Conservation (phyloP, 2,888 invertebrate genomes). For the Prosopocoilus inquinatus region DNA sequence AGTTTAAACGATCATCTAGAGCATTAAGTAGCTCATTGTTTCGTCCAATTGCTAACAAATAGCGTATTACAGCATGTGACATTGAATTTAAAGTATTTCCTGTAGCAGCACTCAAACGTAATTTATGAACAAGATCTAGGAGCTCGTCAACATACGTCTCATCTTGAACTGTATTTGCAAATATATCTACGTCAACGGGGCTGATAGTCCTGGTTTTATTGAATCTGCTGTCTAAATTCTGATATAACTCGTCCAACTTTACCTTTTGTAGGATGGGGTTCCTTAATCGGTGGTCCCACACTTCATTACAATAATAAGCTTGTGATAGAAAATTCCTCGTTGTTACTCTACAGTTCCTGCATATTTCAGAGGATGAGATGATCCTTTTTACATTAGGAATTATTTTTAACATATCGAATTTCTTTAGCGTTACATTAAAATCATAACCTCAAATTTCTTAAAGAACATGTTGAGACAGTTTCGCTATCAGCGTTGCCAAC, state of each 20-base stretch:
- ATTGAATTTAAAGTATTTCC: conserved; percentile 74
- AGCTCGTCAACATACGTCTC: conserved; percentile 66
- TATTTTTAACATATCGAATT: too few relatives aligned
- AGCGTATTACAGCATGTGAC: conserved; percentile 74
- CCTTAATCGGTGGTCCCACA: conserved; percentile 66
- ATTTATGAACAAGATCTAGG: conserved; percentile 67
- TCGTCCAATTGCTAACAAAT: conserved; percentile 56
- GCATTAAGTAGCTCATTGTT: conserved; percentile 67
- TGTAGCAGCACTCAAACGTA: conserved; percentile 72
- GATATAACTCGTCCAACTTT: conserved; percentile 66
- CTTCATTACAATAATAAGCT: conserved; percentile 68
- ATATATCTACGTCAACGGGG: conserved; percentile 81
- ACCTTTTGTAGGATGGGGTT: conserved; percentile 61
- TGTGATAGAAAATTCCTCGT: conserved; percentile 64
- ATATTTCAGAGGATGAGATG: too few relatives aligned
- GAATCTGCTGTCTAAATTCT: conserved; percentile 67
- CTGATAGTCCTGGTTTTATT: conserved; percentile 62
- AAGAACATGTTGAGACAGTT: too few relatives aligned
- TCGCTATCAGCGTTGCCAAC: too few relatives aligned
- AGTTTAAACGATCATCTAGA: conserved; percentile 78
- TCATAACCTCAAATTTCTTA: too few relatives aligned
- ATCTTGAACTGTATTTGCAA: conserved; percentile 66
- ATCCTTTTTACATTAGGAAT: too few relatives aligned
- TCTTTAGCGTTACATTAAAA: too few relatives aligned
- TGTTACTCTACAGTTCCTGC: not conserved